These are phyloP conservation scores for Oncopeltus fasciatus DNA, from an alignment of 1,140 invertebrate species.

Conservation along the genomic window DNA sequence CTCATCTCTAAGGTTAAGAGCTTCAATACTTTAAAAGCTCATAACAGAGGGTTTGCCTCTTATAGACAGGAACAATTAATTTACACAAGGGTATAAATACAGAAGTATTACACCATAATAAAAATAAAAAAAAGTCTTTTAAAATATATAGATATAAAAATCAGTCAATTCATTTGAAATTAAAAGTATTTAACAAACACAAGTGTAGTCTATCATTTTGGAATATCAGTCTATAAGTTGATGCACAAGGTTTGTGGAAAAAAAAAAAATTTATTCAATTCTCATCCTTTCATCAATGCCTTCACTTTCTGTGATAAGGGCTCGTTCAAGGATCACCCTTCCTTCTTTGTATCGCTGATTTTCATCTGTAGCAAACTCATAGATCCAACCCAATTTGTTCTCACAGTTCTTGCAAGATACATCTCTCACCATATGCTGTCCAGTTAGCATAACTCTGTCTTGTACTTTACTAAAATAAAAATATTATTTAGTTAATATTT, in stretches of 20 bases:
- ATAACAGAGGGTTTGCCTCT: no score
- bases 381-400: constrained; percentile 88
- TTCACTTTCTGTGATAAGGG: constrained; percentile 77
- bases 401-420: constrained; percentile 95
- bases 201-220: no score
- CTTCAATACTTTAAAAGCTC: no score
- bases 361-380: constrained; percentile 93
- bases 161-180: no score
- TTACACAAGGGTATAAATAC: no score
- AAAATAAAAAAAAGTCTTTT: no score
- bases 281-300: constrained; percentile 59
- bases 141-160: no score
- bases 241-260: not conserved
- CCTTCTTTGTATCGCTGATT: constrained; percentile 94
- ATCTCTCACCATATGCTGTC: constrained; percentile 93
- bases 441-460: constrained; percentile 85
- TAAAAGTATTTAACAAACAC: no score
- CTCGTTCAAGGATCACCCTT: constrained; percentile 78
- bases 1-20: no score
- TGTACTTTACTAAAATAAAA: constrained; percentile 61
- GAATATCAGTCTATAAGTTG: not conserved
- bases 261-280: constrained; percentile 13
- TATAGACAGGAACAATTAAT: no score
- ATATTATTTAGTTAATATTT: no score
- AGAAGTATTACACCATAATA: no score